Base-by-base conservation (phyloP, 2,888 invertebrate species). In the Platypus cylindrus region DNA sequence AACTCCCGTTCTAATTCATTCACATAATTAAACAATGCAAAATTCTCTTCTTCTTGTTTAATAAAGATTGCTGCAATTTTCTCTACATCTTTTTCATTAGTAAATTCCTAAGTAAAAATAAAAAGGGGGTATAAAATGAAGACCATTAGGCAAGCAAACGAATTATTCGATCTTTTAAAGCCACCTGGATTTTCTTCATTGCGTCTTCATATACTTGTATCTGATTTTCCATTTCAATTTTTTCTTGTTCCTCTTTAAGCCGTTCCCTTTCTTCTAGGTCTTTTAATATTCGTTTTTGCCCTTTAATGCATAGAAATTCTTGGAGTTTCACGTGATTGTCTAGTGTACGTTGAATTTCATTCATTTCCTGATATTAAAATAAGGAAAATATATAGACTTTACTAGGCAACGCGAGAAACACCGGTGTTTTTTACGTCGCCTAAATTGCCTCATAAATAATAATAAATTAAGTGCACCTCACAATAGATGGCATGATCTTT, bases 1-100 rank as follows among this genome's bases (percentile, higher is more conserved):
- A 84, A 66, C 59, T 86, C 85, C 25, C 78, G 83, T 58, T 87
- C 87, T 37, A 90, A 68, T 55, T 90, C 90, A 56, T 89, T 90
- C 15, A 90, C 86, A 54, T 87, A 90, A 60, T 80, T 89, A 56
- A 90, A 91, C 0, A 89, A 67, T 0, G 90, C 89, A 57, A 89
- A 90, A 64, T 90, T 91, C 56, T 85, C 85, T 49, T 89, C 89
- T 52, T 90, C 90, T 38, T 84, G 77, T 24, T 84, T 77, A 12
- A 79, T 70, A 60, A 84, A 90, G 56, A 81, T 75, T 2, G 70
- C 70, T 7, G 78, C 74, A 27, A 87, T 59, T 12, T 72, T 71
- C 44, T 77, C 75, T n/a, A 77, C 68, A 45, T 81, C 75, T 14
- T 50, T 41, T 36, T 51, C 50, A 0, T 70, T 70, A 32, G 72